These are phyloP conservation scores for Trichomalopsis sarcophagae DNA, from an alignment of 1,140 invertebrate genomes.

Conservation along the genomic window DNA sequence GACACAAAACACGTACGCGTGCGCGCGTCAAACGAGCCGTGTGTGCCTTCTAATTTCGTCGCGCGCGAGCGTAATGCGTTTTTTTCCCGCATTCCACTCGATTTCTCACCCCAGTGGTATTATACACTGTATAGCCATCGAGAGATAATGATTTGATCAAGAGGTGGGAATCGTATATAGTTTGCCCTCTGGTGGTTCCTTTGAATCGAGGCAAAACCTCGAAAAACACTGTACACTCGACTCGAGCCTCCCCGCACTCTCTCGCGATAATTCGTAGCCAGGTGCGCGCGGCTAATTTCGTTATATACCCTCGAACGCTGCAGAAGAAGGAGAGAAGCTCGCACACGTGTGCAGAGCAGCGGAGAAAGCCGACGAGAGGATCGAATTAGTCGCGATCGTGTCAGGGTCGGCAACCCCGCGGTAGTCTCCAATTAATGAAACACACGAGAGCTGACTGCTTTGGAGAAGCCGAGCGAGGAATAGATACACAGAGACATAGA, in stretches of 20 bases:
- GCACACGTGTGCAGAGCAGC: not conserved
- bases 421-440: slow-evolving; percentile 45
- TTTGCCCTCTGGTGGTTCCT: not conserved
- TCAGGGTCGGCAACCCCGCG: slow-evolving; percentile 38
- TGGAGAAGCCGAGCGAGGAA: not conserved
- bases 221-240: not conserved
- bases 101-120: not conserved
- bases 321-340: not conserved
- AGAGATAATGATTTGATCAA: slow-evolving; percentile 47
- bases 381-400: slow-evolving; percentile 53
- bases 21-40: slow-evolving; percentile 7
- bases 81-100: slow-evolving; percentile 14
- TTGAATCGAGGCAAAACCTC: not conserved
- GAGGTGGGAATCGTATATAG: slow-evolving; percentile 37
- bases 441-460: not conserved
- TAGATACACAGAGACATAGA: not conserved
- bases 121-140: not conserved
- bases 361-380: slow-evolving; percentile 48
- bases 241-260: not conserved
- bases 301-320: not conserved
- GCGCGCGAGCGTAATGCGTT: not conserved
- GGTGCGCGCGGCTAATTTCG: slow-evolving; percentile 60
- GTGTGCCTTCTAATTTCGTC: slow-evolving; percentile 19
- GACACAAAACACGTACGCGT: not conserved
- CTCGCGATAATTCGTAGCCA: slow-evolving; percentile 49